Conservation (phyloP, 2,113 vertebrate species). For the Glaucomys volans region DNA sequence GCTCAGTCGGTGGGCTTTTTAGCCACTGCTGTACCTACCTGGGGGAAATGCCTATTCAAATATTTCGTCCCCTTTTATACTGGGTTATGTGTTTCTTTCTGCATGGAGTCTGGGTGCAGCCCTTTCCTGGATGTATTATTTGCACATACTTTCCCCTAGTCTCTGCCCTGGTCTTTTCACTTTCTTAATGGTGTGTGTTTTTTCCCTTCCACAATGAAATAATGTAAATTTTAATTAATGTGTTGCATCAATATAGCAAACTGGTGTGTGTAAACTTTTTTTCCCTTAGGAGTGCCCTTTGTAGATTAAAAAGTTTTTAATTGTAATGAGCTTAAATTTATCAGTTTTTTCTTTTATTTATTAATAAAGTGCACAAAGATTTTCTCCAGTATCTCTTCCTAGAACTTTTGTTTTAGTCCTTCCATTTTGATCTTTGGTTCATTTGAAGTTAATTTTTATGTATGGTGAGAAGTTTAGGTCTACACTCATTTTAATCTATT, state of each 20-base stretch:
- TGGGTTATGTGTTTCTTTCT: not conserved
- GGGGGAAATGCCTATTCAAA: not conserved
- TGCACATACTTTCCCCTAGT: not conserved
- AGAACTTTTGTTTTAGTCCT: not conserved
- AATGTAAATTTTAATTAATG: not conserved
- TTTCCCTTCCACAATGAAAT: not conserved
- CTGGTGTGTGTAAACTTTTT: not conserved
- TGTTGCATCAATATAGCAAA: not conserved
- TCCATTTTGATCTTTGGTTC: not conserved
- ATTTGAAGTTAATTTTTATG: conserved; percentile 16
- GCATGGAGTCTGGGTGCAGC: not conserved
- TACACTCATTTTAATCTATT: not conserved
- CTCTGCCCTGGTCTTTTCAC: not conserved
- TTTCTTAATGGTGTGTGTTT: not conserved
- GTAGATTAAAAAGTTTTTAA: not conserved
- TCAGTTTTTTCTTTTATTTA: not conserved
- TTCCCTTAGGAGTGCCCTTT: not conserved
- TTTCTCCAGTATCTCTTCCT: not conserved
- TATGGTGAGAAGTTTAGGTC: not conserved
- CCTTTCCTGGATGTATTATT: not conserved
- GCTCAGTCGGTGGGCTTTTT: not conserved
- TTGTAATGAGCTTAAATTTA: not conserved
- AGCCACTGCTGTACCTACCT: not conserved
- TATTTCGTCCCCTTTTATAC: not conserved
- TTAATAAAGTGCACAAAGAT: not conserved